These are phyloP conservation scores for Mythimna vitellina DNA, from an alignment of 2,888 invertebrate species.

Conservation along the genomic window DNA sequence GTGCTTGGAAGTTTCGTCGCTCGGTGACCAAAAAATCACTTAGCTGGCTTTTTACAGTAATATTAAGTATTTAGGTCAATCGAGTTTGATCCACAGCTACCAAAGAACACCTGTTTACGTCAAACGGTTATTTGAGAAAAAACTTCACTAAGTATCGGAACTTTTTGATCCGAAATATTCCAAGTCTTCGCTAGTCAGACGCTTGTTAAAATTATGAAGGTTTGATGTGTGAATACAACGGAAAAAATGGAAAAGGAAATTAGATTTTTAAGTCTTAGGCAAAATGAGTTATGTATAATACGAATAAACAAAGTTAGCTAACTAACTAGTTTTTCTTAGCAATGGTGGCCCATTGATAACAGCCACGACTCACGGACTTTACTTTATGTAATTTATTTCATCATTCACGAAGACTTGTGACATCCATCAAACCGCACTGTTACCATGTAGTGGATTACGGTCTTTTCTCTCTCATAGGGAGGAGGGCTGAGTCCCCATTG, in stretches of 20 bases:
- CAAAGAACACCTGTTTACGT: slow-evolving; percentile 23
- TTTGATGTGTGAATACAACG: not conserved
- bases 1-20: not conserved
- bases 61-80: slow-evolving; percentile 31
- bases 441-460: no score
- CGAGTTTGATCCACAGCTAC: not conserved
- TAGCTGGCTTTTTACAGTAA: slow-evolving; percentile 8
- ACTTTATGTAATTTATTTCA: no score
- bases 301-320: no score
- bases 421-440: no score
- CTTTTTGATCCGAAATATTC: slow-evolving; percentile 8
- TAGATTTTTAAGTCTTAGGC: not conserved
- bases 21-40: slow-evolving; percentile 33
- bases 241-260: not conserved
- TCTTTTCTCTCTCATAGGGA: no score
- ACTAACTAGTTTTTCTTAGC: no score
- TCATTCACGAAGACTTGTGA: no score
- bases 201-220: slow-evolving; percentile 4
- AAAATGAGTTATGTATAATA: not conserved
- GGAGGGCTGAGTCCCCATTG: no score
- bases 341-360: no score
- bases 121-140: slow-evolving; percentile 35
- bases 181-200: slow-evolving; percentile 2
- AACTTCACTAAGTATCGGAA: slow-evolving; percentile 3
- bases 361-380: no score